phyloP scores from a whole-genome alignment of 2,797 vertebrate genomes.

The Epinephelus malabaricus region DNA sequence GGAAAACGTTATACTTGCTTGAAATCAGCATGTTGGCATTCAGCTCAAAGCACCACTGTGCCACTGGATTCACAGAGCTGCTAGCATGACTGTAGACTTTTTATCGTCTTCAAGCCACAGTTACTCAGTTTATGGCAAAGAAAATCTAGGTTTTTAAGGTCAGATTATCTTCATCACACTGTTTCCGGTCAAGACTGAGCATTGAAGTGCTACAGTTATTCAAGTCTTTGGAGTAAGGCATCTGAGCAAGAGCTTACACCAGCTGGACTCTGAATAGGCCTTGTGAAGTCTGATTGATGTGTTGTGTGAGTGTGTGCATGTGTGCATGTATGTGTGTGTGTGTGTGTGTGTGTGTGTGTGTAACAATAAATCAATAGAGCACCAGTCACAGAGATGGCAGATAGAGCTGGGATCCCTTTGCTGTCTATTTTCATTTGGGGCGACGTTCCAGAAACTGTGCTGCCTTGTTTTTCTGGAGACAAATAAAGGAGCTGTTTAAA shows the following conservation, averaged over 20 bases:
- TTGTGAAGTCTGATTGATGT: neutral
- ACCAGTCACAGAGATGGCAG: neutral
- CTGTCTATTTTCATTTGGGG: slow-evolving; percentile 40
- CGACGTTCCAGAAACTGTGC: slow-evolving; percentile 12
- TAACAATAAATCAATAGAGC: neutral
- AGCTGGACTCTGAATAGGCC: neutral
- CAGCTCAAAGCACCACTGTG: neutral
- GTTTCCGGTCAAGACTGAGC: neutral
- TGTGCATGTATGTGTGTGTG: neutral
- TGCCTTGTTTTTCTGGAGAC: slow-evolving; percentile 31
- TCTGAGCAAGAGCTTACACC: neutral
- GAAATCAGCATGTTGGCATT: neutral
- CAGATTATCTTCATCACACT: neutral
- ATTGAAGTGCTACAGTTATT: neutral
- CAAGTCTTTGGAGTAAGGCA: slow-evolving; percentile 4
- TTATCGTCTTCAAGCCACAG: neutral
- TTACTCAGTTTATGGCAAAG: neutral
- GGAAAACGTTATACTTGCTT: neutral
- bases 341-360: neutral
- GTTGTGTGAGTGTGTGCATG: too few species aligned
- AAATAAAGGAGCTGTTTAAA: neutral
- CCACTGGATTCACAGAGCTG: too few species aligned
- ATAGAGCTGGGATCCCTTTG: slow-evolving; percentile 8
- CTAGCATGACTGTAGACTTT: too few species aligned
- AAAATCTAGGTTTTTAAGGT: slow-evolving; percentile 1